These are phyloP conservation scores for Cheilinus undulatus DNA, from an alignment of 2,113 vertebrate species.

Conservation along the genomic window DNA sequence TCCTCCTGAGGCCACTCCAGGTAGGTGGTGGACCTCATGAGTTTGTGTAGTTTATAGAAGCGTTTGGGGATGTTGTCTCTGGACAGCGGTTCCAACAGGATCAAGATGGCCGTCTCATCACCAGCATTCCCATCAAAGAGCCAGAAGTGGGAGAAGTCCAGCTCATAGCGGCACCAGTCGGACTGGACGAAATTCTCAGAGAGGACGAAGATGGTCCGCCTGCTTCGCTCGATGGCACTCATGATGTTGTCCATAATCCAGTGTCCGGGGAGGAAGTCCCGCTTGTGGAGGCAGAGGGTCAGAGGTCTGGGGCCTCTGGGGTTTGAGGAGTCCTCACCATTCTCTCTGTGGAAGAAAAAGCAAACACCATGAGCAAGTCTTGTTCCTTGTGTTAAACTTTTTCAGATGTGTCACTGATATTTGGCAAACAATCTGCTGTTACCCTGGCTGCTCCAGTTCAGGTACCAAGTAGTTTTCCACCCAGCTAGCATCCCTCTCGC, in stretches of 20 bases:
- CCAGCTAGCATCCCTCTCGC: slow-evolving; percentile 90
- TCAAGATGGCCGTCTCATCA: slow-evolving; percentile 82
- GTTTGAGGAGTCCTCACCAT: slow-evolving; percentile 34
- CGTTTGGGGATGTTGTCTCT: slow-evolving; percentile 87
- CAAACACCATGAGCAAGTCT: no score
- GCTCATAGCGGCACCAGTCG: slow-evolving; percentile 95
- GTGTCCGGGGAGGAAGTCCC: slow-evolving; percentile 91
- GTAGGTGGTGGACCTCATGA: slow-evolving; percentile 94
- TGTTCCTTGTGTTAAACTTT: no score
- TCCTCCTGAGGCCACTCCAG: slow-evolving; percentile 89
- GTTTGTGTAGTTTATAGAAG: slow-evolving; percentile 89
- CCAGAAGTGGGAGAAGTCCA: slow-evolving; percentile 94
- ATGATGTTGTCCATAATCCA: slow-evolving; percentile 94
- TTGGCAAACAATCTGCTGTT: not conserved
- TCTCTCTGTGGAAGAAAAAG: slow-evolving; percentile 3
- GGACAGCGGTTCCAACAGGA: slow-evolving; percentile 90
- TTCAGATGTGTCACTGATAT: no score
- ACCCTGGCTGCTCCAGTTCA: slow-evolving; percentile 84
- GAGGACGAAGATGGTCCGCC: slow-evolving; percentile 88
- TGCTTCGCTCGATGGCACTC: slow-evolving; percentile 89
- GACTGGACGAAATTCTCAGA: slow-evolving; percentile 91
- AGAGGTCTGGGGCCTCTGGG: slow-evolving; percentile 55
- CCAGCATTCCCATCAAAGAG: slow-evolving; percentile 86
- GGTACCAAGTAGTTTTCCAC: slow-evolving; percentile 89
- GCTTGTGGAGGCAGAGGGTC: slow-evolving; percentile 89